phyloP scores from a whole-genome alignment of 2,113 vertebrate species.

The Excalfactoria chinensis region DNA sequence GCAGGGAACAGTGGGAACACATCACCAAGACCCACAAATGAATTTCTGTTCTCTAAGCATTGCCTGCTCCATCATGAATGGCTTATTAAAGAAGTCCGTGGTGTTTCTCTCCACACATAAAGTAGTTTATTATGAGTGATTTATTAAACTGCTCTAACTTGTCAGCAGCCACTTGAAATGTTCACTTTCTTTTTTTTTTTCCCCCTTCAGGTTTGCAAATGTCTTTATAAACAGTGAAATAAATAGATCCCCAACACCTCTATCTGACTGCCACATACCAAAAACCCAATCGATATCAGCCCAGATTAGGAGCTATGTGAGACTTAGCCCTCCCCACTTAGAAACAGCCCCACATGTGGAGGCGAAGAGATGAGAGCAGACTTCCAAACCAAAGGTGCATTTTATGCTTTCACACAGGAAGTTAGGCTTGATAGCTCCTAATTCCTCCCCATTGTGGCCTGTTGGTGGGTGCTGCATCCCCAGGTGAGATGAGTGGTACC shows the following conservation, averaged over 20 bases:
- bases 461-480: neutral
- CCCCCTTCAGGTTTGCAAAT: slow-evolving; percentile 35
- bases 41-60: neutral
- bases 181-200: neutral
- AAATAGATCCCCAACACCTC: slow-evolving; percentile 30
- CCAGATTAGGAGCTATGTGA: slow-evolving; percentile 5
- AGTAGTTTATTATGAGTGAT: slow-evolving; percentile 65
- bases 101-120: slow-evolving; percentile 32
- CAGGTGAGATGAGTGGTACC: neutral
- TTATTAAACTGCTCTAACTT: slow-evolving; percentile 69
- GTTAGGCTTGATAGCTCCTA: neutral
- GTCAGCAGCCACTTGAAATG: slow-evolving; percentile 69
- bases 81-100: slow-evolving; percentile 47
- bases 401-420: neutral
- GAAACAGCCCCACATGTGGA: slow-evolving; percentile 5
- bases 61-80: slow-evolving; percentile 24
- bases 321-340: neutral
- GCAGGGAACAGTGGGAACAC: neutral
- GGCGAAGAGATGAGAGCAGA: neutral
- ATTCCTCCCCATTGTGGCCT: neutral
- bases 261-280: neutral
- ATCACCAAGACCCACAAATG: neutral
- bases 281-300: neutral
- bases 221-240: slow-evolving; percentile 57
- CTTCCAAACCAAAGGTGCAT: neutral